Conservation (phyloP, 2,888 invertebrate species). For the Metellina segmentata region DNA sequence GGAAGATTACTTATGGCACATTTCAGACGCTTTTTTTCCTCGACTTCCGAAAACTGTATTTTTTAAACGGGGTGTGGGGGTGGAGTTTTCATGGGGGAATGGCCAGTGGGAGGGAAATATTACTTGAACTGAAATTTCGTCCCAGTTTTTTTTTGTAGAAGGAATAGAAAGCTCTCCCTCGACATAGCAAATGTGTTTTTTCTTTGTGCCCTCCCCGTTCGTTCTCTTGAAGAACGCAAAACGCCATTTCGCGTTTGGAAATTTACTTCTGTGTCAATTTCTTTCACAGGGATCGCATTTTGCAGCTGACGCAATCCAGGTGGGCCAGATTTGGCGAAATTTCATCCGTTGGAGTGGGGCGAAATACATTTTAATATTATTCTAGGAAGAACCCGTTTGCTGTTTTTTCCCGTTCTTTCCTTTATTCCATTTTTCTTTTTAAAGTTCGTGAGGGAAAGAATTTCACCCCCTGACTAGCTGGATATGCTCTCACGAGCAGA, state of each 20-base stretch:
- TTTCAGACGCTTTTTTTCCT: neutral
- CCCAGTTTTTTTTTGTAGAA: neutral
- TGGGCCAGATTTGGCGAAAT: neutral
- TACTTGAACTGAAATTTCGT: neutral
- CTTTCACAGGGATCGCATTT: neutral
- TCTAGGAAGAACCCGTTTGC: no score
- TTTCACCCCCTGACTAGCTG: no score
- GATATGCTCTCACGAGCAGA: no score
- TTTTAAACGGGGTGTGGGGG: neutral
- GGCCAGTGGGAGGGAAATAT: neutral
- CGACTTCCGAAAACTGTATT: neutral
- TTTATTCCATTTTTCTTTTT: no score
- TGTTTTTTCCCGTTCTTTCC: no score
- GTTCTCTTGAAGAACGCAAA: neutral
- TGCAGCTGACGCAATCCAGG: neutral
- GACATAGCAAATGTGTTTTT: neutral
- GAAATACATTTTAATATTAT: no score
- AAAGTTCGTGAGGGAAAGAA: no score
- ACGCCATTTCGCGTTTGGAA: neutral
- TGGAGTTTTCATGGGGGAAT: neutral
- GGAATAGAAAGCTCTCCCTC: neutral
- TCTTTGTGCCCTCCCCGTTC: neutral
- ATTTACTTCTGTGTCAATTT: neutral
- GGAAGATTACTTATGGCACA: neutral
- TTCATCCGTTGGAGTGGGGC: neutral